A percentile compares a stretch with the other conserved stretches of the same genome.
Conservation (phyloP, 1,140 invertebrate species). For the Metopolophium dirhodum region DNA sequence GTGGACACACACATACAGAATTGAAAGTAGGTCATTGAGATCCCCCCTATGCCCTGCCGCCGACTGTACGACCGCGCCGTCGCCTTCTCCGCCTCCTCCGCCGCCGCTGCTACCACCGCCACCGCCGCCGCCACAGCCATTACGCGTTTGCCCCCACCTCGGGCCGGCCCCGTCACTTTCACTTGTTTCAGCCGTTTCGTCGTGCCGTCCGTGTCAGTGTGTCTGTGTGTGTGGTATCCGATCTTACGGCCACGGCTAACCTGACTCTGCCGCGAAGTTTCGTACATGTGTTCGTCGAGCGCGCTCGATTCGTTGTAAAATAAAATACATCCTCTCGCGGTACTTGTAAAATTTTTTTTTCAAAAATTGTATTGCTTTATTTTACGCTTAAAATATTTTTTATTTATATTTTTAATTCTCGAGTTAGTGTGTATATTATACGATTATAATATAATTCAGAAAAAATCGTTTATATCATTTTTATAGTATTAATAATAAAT, state of each 20-base stretch:
- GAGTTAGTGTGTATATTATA: not conserved
- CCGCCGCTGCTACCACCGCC: not conserved
- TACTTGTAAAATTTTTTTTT: constrained; percentile 20
- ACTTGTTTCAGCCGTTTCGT: constrained; percentile 52
- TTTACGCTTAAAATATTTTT: constrained; percentile 14
- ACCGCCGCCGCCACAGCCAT: constrained; percentile 27
- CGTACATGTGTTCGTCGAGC: constrained; percentile 48
- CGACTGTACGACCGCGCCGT: not conserved
- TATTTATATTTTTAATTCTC: not conserved
- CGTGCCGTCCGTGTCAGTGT: constrained; percentile 58
- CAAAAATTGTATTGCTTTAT: not conserved
- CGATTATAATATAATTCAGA: not conserved
- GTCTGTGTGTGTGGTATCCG: constrained; percentile 51
- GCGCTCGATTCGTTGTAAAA: not conserved
- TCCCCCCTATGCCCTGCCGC: constrained; percentile 49
- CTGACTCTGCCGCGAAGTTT: constrained; percentile 45
- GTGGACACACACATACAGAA: constrained; percentile 29
- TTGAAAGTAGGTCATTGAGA: constrained; percentile 59
- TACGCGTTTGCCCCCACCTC: constrained; percentile 28
- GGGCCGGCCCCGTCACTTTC: constrained; percentile 57
- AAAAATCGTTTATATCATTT: not conserved
- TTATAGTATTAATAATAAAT: not conserved
- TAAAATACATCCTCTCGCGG: constrained; percentile 4
- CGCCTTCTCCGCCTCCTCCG: not conserved
- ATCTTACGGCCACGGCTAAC: constrained; percentile 35